Base-by-base conservation (phyloP, 2,113 vertebrate genomes). In the Ciconia stormi region DNA sequence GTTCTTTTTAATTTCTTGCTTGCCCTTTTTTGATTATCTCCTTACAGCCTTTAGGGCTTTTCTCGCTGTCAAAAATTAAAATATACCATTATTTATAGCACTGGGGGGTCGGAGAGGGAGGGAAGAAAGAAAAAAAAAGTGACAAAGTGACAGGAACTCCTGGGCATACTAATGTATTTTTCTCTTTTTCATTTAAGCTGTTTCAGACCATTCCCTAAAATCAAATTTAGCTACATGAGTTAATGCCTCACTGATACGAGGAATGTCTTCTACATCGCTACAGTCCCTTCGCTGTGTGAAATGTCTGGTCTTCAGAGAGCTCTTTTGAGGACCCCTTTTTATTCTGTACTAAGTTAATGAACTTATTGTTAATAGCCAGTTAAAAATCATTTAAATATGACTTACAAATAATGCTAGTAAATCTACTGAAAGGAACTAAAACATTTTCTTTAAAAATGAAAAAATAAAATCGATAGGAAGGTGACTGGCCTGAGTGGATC, bases 361-460 rank as follows among this genome's bases (percentile, higher is more conserved):
- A 30, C 10, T 50, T 95, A 59, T n/a, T 96, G 46, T 84, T 97
- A 82, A 82, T 40, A 89, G 4, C 50, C 16, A 96, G 72, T 88
- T 91, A 89, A 87, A 92, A 83, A 96, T 84, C 8, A 84, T 62
- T 95, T 91, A 79, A 96, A 55, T 85, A 94, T 78, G 29, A 96
- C 92, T 96, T 95, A 87, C 56, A 97, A 97, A 96, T 82, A 91
- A 80, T 74, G 49, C 89, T 84, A 47, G 34, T 72, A 87, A 80
- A 59, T 87, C 79, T 87, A 52, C 32, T 94, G 30, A 79, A 90
- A 95, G 90, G 53, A 92, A 82, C 29, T 32, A 44, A 95, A 95
- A 87, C 8, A 2, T 93, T 93, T 65, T 66, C 23, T 89, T 84
- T 47, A 59, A 71, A 92, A 88, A 66, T 23, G 3, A 63, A 76